phyloP scores from a whole-genome alignment of 2,888 invertebrate species.

The Rhingia rostrata region DNA sequence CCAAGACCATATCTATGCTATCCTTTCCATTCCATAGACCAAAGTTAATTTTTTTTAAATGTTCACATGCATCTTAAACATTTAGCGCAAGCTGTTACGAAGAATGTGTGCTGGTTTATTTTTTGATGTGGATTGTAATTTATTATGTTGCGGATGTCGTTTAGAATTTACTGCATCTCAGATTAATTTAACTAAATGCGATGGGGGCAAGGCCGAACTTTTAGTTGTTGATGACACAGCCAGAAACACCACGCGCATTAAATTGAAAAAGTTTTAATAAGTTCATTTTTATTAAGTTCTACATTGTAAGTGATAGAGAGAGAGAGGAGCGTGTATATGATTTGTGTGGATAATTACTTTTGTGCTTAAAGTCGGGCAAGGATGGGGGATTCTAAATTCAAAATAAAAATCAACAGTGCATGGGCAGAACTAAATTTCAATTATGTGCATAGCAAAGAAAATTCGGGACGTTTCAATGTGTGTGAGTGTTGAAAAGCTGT shows the following conservation, averaged over 20 bases:
- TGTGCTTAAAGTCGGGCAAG: slow-evolving; percentile 27
- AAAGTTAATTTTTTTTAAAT: not conserved
- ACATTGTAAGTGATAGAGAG: slow-evolving; percentile 46
- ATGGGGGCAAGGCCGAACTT: slow-evolving; percentile 75
- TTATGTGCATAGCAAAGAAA: slow-evolving; percentile 54
- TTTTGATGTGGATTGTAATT: slow-evolving; percentile 24
- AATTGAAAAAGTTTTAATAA: slow-evolving; percentile 70
- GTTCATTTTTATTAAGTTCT: slow-evolving; percentile 42
- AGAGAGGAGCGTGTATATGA: slow-evolving; percentile 37
- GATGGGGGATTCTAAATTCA: slow-evolving; percentile 12
- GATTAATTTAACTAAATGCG: slow-evolving; percentile 76
- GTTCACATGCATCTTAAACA: not conserved
- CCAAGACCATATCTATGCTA: slow-evolving; percentile 1
- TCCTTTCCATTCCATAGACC: not conserved
- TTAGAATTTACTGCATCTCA: slow-evolving; percentile 72
- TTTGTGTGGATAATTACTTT: slow-evolving; percentile 34
- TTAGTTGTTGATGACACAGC: slow-evolving; percentile 30
- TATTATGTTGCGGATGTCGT: slow-evolving; percentile 20
- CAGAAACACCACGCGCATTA: slow-evolving; percentile 41
- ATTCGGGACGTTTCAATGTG: slow-evolving; percentile 46
- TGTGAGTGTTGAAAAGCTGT: slow-evolving; percentile 51
- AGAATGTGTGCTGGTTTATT: not conserved
- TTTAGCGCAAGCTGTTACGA: not conserved
- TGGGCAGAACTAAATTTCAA: slow-evolving; percentile 24
- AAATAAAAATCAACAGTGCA: slow-evolving; percentile 42